Evolutionary conservation across 2,797 vertebrate species (phyloP).

Genomic region (Paratrypauchen microcephalus): DNA sequence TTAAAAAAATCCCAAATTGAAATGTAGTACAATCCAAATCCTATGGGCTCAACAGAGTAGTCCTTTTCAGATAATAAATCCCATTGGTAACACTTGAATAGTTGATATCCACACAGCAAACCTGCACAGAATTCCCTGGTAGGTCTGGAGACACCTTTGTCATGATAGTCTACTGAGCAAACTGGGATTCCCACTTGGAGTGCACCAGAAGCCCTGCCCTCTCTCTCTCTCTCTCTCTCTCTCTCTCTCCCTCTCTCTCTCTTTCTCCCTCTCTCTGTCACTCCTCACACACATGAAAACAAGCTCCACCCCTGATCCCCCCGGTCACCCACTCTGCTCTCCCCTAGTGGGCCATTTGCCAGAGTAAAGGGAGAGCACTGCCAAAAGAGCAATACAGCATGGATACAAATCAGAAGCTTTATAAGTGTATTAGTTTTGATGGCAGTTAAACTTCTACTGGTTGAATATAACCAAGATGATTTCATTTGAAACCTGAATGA

Average conservation of each 20-base stretch:
- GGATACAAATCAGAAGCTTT: not conserved
- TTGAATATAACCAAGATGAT: no score
- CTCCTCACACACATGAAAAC: conserved; percentile 62
- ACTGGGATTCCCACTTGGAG: conserved; percentile 79
- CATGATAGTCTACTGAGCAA: conserved; percentile 80
- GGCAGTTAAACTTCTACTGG: no score
- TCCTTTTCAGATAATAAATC: conserved; percentile 60
- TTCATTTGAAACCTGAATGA: not conserved
- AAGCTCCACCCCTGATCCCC: conserved; percentile 67
- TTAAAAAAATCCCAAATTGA: conserved; percentile 44
- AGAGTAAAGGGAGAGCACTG: conserved; percentile 24
- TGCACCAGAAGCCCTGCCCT: conserved; percentile 55
- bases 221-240: conserved; percentile 61
- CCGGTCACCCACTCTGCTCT: conserved; percentile 75
- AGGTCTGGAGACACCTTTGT: conserved; percentile 66
- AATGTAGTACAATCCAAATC: conserved; percentile 48
- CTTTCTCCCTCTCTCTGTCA: conserved; percentile 61
- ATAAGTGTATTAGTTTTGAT: no score
- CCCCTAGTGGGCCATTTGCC: conserved; percentile 92
- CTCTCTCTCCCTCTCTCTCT: conserved; percentile 56
- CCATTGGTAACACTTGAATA: conserved; percentile 16
- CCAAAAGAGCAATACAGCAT: not conserved
- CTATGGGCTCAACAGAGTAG: conserved; percentile 31
- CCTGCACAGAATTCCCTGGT: conserved; percentile 47
- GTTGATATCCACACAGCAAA: conserved; percentile 46